A percentile compares a stretch with the other conserved stretches of the same genome.
Evolutionary conservation across 2,797 vertebrate genomes (phyloP).

Genomic region (Eulemur rubriventer): DNA sequence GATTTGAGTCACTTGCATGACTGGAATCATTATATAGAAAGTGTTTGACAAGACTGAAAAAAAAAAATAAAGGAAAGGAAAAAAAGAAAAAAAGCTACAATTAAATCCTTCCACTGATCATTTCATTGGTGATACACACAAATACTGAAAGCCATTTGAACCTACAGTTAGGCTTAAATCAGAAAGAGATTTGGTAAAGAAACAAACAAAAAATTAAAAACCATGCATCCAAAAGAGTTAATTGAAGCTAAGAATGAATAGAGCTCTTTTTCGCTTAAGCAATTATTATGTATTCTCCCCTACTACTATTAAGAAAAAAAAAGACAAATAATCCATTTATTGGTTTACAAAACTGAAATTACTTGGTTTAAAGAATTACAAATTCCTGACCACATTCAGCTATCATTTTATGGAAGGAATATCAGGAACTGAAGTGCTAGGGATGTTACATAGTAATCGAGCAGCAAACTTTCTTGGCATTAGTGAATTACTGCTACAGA

Average conservation of each 20-base stretch:
- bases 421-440: neutral
- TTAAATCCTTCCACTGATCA: neutral
- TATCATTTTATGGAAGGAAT: constrained; percentile 18
- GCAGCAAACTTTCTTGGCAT: constrained; percentile 39
- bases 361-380: constrained; percentile 55
- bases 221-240: neutral
- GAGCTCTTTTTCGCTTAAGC: neutral
- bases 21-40: neutral
- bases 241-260: neutral
- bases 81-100: neutral
- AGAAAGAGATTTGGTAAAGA: neutral
- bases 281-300: neutral
- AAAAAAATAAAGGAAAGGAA: neutral
- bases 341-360: constrained; percentile 52
- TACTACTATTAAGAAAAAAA: neutral
- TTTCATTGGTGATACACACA: neutral
- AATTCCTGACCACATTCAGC: neutral
- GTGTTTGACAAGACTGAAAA: neutral
- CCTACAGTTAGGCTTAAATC: neutral
- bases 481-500: constrained; percentile 49
- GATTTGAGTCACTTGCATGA: neutral
- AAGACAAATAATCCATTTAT: neutral
- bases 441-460: constrained; percentile 51
- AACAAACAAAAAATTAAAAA: neutral
- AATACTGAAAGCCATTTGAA: neutral